Evolutionary conservation across 2,888 invertebrate genomes (phyloP).

Genomic region (Limenitis camilla): DNA sequence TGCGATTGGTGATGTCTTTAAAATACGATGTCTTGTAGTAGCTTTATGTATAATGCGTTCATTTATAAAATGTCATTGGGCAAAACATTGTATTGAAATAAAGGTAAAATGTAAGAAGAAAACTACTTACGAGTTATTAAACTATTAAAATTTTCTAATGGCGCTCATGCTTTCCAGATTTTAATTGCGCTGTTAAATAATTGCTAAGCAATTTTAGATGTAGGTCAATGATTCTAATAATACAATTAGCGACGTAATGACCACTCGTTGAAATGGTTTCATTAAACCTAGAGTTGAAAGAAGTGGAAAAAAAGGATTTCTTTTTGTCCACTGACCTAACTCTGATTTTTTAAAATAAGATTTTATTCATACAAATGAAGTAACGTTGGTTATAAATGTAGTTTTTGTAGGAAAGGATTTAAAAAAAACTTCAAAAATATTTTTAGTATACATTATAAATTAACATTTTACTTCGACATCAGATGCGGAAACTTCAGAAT

Average conservation of each 20-base stretch:
- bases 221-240: conserved; percentile 7
- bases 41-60: too few relatives aligned
- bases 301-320: background rate
- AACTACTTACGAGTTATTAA: too few relatives aligned
- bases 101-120: too few relatives aligned
- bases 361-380: background rate
- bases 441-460: too few relatives aligned
- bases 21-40: too few relatives aligned
- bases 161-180: too few relatives aligned
- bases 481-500: too few relatives aligned
- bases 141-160: background rate
- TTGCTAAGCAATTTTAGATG: background rate
- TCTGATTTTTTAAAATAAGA: background rate
- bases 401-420: too few relatives aligned
- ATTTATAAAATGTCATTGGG: background rate
- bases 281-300: conserved; percentile 2
- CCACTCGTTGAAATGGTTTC: conserved; percentile 6
- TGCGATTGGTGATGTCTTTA: too few relatives aligned
- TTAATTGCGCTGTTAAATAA: background rate
- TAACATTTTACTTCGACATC: too few relatives aligned
- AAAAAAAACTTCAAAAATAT: too few relatives aligned
- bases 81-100: background rate
- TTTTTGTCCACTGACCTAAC: background rate
- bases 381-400: too few relatives aligned
- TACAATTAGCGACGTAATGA: conserved; percentile 2